phyloP scores from a whole-genome alignment of 2,888 invertebrate species.

The Drosophila barbarae region DNA sequence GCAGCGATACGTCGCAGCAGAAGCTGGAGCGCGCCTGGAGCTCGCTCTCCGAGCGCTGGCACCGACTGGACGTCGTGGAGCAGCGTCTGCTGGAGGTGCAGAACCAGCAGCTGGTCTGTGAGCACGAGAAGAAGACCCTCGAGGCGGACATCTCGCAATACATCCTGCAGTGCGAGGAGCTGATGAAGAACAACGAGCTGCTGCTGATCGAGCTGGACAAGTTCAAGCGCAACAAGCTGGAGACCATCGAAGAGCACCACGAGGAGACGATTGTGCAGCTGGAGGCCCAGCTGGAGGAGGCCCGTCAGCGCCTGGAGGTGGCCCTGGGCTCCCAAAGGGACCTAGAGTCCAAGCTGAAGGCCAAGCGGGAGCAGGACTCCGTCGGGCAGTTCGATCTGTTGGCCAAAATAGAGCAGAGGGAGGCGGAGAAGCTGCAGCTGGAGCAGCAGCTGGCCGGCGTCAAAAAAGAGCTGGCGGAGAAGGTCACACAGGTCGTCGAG shows the following conservation, averaged over 20 bases:
- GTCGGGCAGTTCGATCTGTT: neutral
- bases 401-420: conserved; percentile 2
- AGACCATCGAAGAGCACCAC: conserved; percentile 86
- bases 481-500: neutral
- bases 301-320: conserved; percentile 53
- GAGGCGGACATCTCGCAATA: conserved; percentile 81
- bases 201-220: conserved; percentile 84
- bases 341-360: conserved; percentile 10
- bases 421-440: conserved; percentile 10
- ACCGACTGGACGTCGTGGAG: conserved; percentile 81
- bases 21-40: conserved; percentile 80
- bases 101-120: conserved; percentile 81
- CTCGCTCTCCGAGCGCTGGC: conserved; percentile 81
- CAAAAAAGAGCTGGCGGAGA: neutral
- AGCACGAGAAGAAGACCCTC: conserved; percentile 81
- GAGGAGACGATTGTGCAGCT: conserved; percentile 85
- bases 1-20: conserved; percentile 40
- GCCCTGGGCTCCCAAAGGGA: conserved; percentile 44
- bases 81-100: conserved; percentile 73
- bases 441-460: neutral
- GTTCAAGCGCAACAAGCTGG: conserved; percentile 82
- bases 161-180: conserved; percentile 83
- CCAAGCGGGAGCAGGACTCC: neutral
- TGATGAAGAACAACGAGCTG: conserved; percentile 86
- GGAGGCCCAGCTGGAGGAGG: conserved; percentile 85